Evolutionary conservation across 2,888 invertebrate species (phyloP), one percentile per base, ranked within the genome.

Genomic region (Drosophila pullipes): DNA sequence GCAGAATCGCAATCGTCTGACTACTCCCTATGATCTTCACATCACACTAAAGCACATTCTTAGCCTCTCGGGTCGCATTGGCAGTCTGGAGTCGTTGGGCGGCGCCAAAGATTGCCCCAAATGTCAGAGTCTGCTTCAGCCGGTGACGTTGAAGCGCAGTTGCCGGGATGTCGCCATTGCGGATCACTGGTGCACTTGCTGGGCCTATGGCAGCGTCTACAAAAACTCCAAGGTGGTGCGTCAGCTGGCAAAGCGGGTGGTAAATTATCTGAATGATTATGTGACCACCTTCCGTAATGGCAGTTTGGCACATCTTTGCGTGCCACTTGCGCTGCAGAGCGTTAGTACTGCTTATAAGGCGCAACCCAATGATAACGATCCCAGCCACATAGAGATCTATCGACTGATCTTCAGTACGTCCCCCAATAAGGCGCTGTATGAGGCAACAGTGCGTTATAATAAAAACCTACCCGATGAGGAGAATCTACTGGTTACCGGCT

Each of bases 131-230:
- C 85, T 97, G 62, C 95, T 97, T 62, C 91, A 93, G 47, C 94
- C 94, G 35, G 94, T 96, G 3, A 94, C 94, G 18, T 92, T 92
- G 41, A 95, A 95, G 72, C 94, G 97, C 31, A 95, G 96, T 3
- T 97, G 97, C 86, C 93, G 94, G 44, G 96, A 97, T 65, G 96
- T 95, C 9, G 95, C 95, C 1, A 95, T 97, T 61, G 94, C 94
- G 11, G 94, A 95, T 50, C 96, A 97, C 89, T 97, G 97, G 97
- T 97, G 97, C 91, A 96, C 96, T 66, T 97, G 97, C 87, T 94
- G 95, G 64, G 95, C 95, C 31, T 95, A 96, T 83, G 93, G 79
- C 28, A 83, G 73, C 58, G 81, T 93, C 35, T 82, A 90, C 41
- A 92, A 85, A 57, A 94, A 94, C 55, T 94, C 95, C 59, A 88